Percentiles rank a stretch among this genome's conserved stretches.
These are phyloP conservation scores for Meliscaeva auricollis DNA, from an alignment of 2,888 invertebrate species.

Conservation along the genomic window DNA sequence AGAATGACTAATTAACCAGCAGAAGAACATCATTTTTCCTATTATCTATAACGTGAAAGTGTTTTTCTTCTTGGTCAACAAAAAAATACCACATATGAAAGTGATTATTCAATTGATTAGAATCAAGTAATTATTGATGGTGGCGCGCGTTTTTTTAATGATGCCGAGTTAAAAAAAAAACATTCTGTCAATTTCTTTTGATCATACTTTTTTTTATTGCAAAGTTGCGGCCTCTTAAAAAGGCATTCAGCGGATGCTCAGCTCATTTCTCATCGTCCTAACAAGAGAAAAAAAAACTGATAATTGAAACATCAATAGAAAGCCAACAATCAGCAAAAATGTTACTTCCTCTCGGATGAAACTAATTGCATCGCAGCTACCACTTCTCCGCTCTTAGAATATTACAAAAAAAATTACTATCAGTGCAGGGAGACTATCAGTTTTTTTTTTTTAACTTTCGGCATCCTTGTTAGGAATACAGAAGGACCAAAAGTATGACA, in stretches of 20 bases:
- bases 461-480: constrained; percentile 36
- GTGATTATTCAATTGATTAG: constrained; percentile 19
- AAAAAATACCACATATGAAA: constrained; percentile 47
- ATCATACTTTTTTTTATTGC: background rate
- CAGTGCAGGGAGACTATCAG: constrained; percentile 42
- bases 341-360: constrained; percentile 53
- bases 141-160: constrained; percentile 42
- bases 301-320: constrained; percentile 65
- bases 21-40: too few relatives aligned
- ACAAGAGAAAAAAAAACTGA: constrained; percentile 42
- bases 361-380: constrained; percentile 55
- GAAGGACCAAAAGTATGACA: constrained; percentile 33
- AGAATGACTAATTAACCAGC: too few relatives aligned
- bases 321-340: constrained; percentile 58
- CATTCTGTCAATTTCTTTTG: constrained; percentile 13
- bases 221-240: constrained; percentile 47
- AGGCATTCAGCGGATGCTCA: constrained; percentile 46
- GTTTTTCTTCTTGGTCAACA: background rate
- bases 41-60: too few relatives aligned
- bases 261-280: constrained; percentile 63
- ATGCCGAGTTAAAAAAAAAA: constrained; percentile 31
- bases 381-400: background rate
- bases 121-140: constrained; percentile 46
- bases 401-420: constrained; percentile 11
- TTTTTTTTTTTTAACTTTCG: constrained; percentile 30